Evolutionary conservation across 2,888 invertebrate genomes (phyloP).

Genomic region (Mythimna albipuncta): DNA sequence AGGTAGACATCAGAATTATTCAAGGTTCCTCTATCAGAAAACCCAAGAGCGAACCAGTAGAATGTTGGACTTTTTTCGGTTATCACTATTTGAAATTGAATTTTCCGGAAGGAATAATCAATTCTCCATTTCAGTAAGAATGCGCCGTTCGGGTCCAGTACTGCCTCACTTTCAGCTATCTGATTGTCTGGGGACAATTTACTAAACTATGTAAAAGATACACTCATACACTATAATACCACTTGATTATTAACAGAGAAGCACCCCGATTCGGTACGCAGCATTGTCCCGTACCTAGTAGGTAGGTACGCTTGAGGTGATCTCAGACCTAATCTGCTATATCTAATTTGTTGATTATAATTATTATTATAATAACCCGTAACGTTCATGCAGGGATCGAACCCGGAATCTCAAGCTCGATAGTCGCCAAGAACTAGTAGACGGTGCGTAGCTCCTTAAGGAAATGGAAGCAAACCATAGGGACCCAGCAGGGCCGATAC

Average conservation of each 20-base stretch:
- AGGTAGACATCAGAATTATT: constrained; percentile 95
- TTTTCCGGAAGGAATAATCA: constrained; percentile 77
- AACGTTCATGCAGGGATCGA: neutral
- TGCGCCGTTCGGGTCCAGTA: constrained; percentile 83
- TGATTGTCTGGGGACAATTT: constrained; percentile 65
- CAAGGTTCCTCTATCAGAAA: constrained; percentile 95
- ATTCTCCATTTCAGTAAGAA: constrained; percentile 84
- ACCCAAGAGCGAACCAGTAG: constrained; percentile 96
- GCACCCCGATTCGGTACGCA: neutral
- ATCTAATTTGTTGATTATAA: too few relatives aligned
- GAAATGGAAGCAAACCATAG: too few relatives aligned
- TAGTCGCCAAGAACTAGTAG: too few relatives aligned
- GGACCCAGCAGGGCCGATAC: too few relatives aligned
- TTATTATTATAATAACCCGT: too few relatives aligned
- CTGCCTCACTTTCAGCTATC: constrained; percentile 83
- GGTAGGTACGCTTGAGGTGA: neutral
- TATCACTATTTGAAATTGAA: constrained; percentile 88
- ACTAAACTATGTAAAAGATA: neutral
- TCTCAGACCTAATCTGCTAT: neutral
- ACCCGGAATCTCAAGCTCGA: neutral
- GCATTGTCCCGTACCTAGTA: neutral
- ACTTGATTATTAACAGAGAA: neutral
- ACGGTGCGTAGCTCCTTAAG: too few relatives aligned
- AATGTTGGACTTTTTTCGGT: constrained; percentile 83
- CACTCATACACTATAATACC: neutral